Evolutionary conservation across 1,140 invertebrate genomes (phyloP).

Genomic region (Brachionus manjavacas): DNA sequence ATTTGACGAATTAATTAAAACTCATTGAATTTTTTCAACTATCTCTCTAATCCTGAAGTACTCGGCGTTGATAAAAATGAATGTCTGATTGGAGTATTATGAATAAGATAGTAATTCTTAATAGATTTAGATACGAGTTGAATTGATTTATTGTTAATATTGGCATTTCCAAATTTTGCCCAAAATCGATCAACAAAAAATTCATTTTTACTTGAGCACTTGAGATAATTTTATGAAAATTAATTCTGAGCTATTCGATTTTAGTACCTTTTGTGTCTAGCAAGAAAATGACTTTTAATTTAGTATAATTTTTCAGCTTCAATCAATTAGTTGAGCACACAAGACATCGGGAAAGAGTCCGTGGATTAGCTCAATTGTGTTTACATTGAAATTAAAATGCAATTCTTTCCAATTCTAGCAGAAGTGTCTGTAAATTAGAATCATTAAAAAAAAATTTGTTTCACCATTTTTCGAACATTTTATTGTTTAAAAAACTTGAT

Average conservation of each 20-base stretch:
- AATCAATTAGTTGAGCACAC: neutral
- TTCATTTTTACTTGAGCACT: too few species aligned
- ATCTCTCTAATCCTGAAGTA: neutral
- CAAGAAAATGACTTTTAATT: neutral
- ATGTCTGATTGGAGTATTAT: constrained; percentile 27
- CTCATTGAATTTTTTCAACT: neutral
- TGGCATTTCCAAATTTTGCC: neutral
- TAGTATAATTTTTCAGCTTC: neutral
- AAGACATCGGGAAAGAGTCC: neutral
- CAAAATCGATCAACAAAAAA: neutral
- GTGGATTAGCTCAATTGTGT: neutral
- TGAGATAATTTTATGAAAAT: neutral
- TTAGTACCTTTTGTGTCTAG: neutral
- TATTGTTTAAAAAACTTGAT: neutral
- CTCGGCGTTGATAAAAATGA: neutral
- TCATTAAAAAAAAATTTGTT: neutral
- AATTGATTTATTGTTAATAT: constrained; percentile 22
- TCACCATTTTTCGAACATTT: neutral
- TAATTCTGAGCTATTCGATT: neutral
- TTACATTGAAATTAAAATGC: neutral
- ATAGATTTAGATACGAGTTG: neutral
- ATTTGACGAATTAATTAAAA: constrained; percentile 25
- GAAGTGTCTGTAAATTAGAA: neutral
- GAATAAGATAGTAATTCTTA: constrained; percentile 30
- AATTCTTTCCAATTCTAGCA: neutral